Conservation (phyloP, 1,140 invertebrate genomes). For the Asbolus verrucosus region DNA sequence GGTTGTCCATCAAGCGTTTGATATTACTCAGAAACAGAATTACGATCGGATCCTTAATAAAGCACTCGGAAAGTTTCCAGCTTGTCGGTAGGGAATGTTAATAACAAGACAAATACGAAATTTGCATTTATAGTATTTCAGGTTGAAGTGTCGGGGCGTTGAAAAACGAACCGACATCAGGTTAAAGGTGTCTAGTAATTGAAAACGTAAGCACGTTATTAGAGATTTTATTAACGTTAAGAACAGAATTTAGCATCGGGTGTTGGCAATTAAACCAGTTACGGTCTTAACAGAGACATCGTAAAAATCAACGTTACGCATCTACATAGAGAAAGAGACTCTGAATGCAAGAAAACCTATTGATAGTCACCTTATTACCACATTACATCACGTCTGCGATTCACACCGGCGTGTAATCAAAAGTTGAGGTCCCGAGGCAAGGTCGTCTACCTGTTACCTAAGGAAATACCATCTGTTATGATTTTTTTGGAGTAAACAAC, state of each 20-base stretch:
- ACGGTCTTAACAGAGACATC: constrained; percentile 14
- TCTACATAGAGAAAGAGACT: not conserved
- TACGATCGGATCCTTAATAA: constrained; percentile 21
- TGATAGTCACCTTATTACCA: constrained; percentile 40
- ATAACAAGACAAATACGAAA: constrained; percentile 3
- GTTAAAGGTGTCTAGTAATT: constrained; percentile 4
- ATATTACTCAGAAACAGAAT: constrained; percentile 16
- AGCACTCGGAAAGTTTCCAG: constrained; percentile 12
- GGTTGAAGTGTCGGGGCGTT: too few relatives aligned
- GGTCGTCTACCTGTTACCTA: constrained; percentile 45
- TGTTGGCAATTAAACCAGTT: constrained; percentile 30
- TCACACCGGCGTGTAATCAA: constrained; percentile 44
- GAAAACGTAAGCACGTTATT: constrained; percentile 25
- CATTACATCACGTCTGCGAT: constrained; percentile 45
- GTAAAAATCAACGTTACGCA: constrained; percentile 17
- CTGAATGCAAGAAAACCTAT: constrained; percentile 33
- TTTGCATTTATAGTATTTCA: not conserved
- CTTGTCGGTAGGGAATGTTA: too few relatives aligned
- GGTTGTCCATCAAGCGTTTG: constrained; percentile 22
- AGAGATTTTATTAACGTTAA: constrained; percentile 23
- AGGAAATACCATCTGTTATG: constrained; percentile 46
- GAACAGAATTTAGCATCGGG: constrained; percentile 23
- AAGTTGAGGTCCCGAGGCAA: constrained; percentile 42
- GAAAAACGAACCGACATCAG: not conserved
- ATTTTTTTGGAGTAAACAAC: constrained; percentile 43